phyloP scores from a whole-genome alignment of 2,113 vertebrate species.

The Pseudorasbora parva region DNA sequence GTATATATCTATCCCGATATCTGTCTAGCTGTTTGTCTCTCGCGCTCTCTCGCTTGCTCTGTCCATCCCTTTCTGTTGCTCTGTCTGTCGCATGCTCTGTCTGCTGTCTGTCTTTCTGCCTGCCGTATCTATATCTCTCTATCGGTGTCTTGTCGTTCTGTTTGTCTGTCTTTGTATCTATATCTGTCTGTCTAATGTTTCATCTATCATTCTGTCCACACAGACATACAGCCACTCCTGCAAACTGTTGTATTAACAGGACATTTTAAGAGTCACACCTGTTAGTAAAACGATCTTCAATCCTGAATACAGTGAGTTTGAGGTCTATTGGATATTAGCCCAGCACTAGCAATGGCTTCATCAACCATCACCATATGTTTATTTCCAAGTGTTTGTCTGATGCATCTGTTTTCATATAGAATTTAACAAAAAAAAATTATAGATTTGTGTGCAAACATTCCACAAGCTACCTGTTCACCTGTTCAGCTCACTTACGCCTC shows the following conservation, averaged over 20 bases:
- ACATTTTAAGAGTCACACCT: not conserved
- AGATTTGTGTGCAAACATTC: conserved; percentile 9
- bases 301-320: not conserved
- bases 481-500: not conserved
- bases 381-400: not conserved
- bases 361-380: not conserved
- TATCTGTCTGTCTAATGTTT: not conserved
- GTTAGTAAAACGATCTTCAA: not conserved
- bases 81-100: too few species aligned
- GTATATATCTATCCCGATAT: too few species aligned
- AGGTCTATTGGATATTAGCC: not conserved
- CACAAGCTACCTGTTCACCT: not conserved
- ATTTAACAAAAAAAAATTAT: not conserved
- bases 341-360: not conserved
- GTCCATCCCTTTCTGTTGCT: too few species aligned
- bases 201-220: not conserved
- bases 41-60: too few species aligned
- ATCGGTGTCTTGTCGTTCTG: too few species aligned
- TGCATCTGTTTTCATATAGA: not conserved
- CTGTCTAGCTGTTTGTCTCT: too few species aligned
- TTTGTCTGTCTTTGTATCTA: too few species aligned
- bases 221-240: not conserved
- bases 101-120: too few species aligned
- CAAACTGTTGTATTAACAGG: not conserved
- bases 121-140: too few species aligned